Evolutionary conservation across 2,113 vertebrate genomes (phyloP).

Genomic region (Sciurus niger): DNA sequence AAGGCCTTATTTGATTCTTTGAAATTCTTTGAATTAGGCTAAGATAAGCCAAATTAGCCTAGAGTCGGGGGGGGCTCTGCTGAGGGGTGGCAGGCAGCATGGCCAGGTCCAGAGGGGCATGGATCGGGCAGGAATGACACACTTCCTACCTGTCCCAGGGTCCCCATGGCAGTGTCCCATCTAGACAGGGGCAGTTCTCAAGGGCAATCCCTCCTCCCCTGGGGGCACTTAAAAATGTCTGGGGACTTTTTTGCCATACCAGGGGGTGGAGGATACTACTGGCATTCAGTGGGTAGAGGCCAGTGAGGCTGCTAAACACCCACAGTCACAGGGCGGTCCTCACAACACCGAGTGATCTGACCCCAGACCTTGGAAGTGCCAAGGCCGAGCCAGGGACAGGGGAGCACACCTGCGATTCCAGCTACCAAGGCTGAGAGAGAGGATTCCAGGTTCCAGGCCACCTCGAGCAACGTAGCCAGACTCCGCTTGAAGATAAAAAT

Average conservation of each 20-base stretch:
- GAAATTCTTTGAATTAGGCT: neutral
- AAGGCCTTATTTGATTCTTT: neutral
- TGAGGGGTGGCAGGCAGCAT: no score
- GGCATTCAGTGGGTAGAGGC: neutral
- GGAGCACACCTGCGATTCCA: no score
- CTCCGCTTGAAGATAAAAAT: no score
- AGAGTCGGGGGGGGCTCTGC: no score
- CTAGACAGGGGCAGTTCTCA: neutral
- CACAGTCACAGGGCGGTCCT: neutral
- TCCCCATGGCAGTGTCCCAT: neutral
- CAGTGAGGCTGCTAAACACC: neutral
- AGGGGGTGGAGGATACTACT: neutral
- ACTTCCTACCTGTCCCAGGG: neutral
- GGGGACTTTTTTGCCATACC: neutral
- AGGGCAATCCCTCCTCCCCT: neutral
- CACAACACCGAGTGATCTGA: fast-evolving
- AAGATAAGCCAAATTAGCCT: fast-evolving
- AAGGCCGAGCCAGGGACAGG: neutral
- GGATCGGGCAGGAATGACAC: neutral
- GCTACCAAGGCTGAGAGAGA: no score
- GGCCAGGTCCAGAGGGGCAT: neutral
- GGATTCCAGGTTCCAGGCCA: no score
- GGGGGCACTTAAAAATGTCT: neutral
- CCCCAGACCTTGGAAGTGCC: no score
- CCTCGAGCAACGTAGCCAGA: no score